These are phyloP conservation scores for Heteromormyrus szaboi DNA, from an alignment of 2,797 vertebrate genomes.

Conservation along the genomic window DNA sequence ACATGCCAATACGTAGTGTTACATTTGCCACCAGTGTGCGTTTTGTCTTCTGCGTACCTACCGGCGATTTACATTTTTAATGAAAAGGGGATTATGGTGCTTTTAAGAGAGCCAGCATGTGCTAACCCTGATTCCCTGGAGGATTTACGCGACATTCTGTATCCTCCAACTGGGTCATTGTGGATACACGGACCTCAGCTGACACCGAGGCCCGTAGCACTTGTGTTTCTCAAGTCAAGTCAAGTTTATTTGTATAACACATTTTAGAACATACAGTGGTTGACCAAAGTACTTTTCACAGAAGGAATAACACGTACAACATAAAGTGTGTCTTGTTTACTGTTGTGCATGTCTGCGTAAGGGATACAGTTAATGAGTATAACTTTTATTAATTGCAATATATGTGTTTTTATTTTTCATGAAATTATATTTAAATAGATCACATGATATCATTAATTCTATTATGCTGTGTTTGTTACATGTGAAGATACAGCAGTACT, in stretches of 20 bases:
- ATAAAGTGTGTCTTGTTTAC: neutral
- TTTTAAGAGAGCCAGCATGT: constrained; percentile 46
- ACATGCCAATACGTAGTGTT: neutral
- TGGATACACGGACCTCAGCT: neutral
- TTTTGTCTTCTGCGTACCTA: constrained; percentile 28
- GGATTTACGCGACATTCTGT: constrained; percentile 18
- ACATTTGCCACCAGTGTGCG: neutral
- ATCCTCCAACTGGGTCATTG: constrained; percentile 39
- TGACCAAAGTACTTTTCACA: neutral
- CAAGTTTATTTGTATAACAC: neutral
- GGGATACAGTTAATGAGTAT: neutral
- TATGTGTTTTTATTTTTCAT: neutral
- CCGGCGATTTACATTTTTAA: constrained; percentile 29
- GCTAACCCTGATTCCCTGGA: constrained; percentile 39
- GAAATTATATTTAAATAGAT: neutral
- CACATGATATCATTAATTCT: neutral
- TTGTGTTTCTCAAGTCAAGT: neutral
- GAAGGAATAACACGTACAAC: neutral
- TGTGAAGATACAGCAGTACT: neutral
- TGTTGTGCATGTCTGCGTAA: neutral
- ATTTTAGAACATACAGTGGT: neutral
- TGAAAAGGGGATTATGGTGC: constrained; percentile 26
- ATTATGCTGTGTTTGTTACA: neutral
- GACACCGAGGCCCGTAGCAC: neutral
- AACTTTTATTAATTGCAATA: neutral